A percentile compares a stretch with the other conserved stretches of the same genome.
These are phyloP conservation scores for Australoheros facetus DNA, from an alignment of 2,797 vertebrate genomes.

Conservation along the genomic window DNA sequence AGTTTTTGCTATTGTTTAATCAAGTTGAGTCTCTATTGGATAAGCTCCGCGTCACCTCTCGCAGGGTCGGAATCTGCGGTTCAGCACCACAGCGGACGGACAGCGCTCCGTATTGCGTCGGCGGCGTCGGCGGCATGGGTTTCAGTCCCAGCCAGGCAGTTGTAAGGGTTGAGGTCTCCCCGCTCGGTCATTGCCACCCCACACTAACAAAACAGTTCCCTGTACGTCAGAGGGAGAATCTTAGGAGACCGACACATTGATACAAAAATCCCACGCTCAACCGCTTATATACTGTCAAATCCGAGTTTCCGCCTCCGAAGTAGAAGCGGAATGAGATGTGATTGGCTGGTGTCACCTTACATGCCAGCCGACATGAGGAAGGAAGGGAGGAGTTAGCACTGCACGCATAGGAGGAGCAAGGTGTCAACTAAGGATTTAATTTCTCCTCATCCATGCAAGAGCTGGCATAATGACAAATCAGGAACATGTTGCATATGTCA, in stretches of 20 bases:
- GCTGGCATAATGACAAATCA: conserved; percentile 30
- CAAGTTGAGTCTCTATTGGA: background rate
- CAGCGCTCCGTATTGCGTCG: conserved; percentile 56
- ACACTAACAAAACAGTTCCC: conserved; percentile 17
- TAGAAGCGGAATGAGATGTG: conserved; percentile 68
- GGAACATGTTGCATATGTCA: conserved; percentile 37
- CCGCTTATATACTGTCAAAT: conserved; percentile 64
- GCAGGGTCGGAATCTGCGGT: conserved; percentile 54
- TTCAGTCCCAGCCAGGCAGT: conserved; percentile 9
- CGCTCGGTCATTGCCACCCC: conserved; percentile 9
- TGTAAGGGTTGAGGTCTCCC: conserved; percentile 9
- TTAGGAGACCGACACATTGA: conserved; percentile 34
- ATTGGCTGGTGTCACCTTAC: conserved; percentile 76
- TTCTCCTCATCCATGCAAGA: conserved; percentile 18
- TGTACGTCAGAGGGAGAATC: background rate
- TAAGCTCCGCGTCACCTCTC: conserved; percentile 62
- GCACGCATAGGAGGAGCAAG: conserved; percentile 8
- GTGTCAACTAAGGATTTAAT: conserved; percentile 24
- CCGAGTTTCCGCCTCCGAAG: conserved; percentile 57
- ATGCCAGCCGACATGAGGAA: conserved; percentile 34
- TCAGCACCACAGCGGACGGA: conserved; percentile 74
- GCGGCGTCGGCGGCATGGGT: conserved; percentile 40
- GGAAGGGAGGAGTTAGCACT: conserved; percentile 59
- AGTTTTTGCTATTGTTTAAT: background rate
- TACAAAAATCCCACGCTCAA: conserved; percentile 51